Evolutionary conservation across 2,113 vertebrate species (phyloP).

Genomic region (Anolis carolinensis): DNA sequence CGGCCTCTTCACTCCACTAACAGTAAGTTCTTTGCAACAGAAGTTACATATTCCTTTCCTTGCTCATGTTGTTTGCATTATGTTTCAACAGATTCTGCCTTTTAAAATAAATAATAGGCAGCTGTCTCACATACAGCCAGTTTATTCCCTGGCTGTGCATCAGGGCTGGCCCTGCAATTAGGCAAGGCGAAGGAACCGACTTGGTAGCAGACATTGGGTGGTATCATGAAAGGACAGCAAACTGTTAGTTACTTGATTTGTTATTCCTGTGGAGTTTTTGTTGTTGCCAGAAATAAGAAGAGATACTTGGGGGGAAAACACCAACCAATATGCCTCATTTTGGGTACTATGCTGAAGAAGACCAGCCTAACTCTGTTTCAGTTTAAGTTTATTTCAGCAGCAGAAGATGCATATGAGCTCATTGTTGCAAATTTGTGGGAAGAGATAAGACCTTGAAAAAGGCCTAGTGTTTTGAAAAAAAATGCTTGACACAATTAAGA

Average conservation of each 20-base stretch:
- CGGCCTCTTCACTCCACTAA: too few species aligned
- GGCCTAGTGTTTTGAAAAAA: too few species aligned
- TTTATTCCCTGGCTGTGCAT: background rate
- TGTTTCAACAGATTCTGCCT: conserved; percentile 44
- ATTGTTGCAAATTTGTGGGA: too few species aligned
- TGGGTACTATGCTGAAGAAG: background rate
- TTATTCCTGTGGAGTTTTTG: background rate
- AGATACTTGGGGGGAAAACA: too few species aligned
- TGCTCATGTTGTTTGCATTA: conserved; percentile 20
- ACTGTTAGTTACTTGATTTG: background rate
- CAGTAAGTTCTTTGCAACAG: too few species aligned
- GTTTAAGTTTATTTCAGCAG: too few species aligned
- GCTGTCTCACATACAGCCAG: background rate
- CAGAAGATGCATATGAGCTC: too few species aligned
- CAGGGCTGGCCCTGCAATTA: background rate
- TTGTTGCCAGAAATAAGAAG: background rate
- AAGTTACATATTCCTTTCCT: conserved; percentile 37
- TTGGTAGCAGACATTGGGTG: too few species aligned
- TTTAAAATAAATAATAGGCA: conserved; percentile 44
- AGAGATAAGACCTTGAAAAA: too few species aligned
- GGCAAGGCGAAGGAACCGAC: too few species aligned
- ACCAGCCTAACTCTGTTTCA: too few species aligned
- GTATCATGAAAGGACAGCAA: background rate
- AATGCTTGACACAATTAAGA: too few species aligned
- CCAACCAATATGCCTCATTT: background rate